A percentile compares a stretch with the other conserved stretches of the same genome.
phyloP scores from a whole-genome alignment of 2,797 vertebrate species.

The Heliangelus exortis region DNA sequence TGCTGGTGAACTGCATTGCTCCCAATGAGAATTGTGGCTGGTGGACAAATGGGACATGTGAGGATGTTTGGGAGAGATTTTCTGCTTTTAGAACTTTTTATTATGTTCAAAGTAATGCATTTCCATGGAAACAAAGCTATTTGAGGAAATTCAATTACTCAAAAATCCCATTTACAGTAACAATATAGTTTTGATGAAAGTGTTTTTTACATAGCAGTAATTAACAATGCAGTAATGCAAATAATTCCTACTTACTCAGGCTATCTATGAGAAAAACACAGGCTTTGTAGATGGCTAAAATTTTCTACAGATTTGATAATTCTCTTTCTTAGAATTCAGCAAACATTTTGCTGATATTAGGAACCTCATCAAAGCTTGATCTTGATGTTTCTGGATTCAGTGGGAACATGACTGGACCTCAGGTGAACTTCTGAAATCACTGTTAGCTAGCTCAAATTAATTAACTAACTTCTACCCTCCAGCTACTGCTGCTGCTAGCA shows the following conservation, averaged over 20 bases:
- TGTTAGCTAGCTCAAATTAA: conserved; percentile 16
- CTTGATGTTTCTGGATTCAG: background rate
- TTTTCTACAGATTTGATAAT: background rate
- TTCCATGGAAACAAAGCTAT: background rate
- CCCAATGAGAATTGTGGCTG: background rate
- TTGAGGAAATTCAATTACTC: background rate
- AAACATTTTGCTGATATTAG: background rate
- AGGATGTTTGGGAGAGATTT: background rate
- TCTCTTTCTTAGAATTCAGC: background rate
- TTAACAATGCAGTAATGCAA: conserved; percentile 21
- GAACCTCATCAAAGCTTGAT: background rate
- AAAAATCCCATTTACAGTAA: background rate
- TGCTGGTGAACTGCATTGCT: background rate
- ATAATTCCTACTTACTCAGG: conserved; percentile 20
- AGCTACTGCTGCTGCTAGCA: conserved; percentile 21
- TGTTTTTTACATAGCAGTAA: background rate
- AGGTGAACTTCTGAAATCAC: background rate
- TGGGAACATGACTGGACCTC: background rate
- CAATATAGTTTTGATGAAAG: background rate
- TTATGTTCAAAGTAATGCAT: background rate
- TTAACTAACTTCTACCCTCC: background rate
- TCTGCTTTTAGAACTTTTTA: background rate
- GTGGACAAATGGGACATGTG: background rate
- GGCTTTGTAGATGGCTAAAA: background rate
- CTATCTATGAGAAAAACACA: background rate